These are phyloP conservation scores for Albula glossodonta DNA, from an alignment of 2,113 vertebrate genomes.

Conservation along the genomic window DNA sequence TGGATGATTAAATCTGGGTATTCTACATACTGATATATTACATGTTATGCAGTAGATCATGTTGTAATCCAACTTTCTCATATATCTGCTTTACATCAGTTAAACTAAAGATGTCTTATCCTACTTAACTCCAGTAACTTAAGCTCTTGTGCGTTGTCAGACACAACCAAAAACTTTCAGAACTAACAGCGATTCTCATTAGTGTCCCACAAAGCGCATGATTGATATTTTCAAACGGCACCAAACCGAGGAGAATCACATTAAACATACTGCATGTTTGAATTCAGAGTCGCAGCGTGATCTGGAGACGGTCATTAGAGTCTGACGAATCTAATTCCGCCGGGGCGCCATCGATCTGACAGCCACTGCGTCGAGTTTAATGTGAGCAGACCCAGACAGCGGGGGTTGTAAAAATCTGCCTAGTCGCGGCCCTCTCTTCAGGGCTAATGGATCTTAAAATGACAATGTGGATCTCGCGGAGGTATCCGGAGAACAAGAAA, in stretches of 20 bases:
- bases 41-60: no score
- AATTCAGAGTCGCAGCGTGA: constrained; percentile 4
- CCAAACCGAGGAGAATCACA: neutral
- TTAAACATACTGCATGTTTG: neutral
- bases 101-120: no score
- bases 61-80: no score
- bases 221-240: neutral
- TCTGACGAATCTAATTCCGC: constrained; percentile 9
- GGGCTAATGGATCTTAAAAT: neutral
- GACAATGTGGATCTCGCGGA: neutral
- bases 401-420: neutral
- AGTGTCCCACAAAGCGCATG: neutral
- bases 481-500: neutral
- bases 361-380: neutral
- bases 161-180: neutral
- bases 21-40: no score
- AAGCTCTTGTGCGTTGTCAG: neutral
- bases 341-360: neutral
- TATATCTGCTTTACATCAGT: no score
- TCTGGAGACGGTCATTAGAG: neutral
- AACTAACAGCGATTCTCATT: neutral
- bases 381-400: neutral
- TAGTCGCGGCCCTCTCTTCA: neutral
- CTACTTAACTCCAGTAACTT: neutral
- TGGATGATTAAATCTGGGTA: no score